phyloP scores from a whole-genome alignment of 2,888 invertebrate genomes.

The Exocentrus adspersus region DNA sequence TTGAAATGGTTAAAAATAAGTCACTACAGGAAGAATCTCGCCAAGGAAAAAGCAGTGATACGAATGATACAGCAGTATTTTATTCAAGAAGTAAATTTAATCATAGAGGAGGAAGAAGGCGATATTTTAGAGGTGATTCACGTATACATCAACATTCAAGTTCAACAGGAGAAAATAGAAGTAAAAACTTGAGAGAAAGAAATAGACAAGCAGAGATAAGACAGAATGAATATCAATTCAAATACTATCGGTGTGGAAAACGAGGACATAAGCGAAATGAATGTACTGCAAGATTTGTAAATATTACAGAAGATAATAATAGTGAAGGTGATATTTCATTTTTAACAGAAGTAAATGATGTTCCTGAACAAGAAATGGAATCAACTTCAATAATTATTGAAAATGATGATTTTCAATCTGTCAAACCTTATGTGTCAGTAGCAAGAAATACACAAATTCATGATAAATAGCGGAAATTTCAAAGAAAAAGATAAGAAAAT shows the following conservation, averaged over 20 bases:
- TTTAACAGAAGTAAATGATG: neutral
- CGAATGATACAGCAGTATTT: too few relatives aligned
- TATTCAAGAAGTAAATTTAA: too few relatives aligned
- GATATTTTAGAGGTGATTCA: too few relatives aligned
- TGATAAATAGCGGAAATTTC: too few relatives aligned
- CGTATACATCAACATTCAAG: too few relatives aligned
- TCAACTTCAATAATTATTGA: neutral
- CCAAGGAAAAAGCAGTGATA: neutral
- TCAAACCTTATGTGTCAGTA: too few relatives aligned
- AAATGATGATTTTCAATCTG: too few relatives aligned
- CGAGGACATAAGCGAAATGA: too few relatives aligned
- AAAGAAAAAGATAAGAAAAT: too few relatives aligned
- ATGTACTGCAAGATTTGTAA: neutral
- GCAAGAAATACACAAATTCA: neutral
- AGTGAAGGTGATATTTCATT: neutral
- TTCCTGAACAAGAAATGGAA: neutral
- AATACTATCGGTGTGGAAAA: too few relatives aligned
- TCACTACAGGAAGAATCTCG: conserved; percentile 24
- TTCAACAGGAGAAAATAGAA: neutral
- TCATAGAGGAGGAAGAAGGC: neutral
- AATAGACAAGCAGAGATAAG: neutral
- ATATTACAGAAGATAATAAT: neutral
- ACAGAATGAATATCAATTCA: neutral
- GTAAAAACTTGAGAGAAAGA: neutral
- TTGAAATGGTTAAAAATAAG: conserved; percentile 28